These are phyloP conservation scores for Clitarchus hookeri DNA, from an alignment of 2,888 invertebrate genomes.

Conservation along the genomic window DNA sequence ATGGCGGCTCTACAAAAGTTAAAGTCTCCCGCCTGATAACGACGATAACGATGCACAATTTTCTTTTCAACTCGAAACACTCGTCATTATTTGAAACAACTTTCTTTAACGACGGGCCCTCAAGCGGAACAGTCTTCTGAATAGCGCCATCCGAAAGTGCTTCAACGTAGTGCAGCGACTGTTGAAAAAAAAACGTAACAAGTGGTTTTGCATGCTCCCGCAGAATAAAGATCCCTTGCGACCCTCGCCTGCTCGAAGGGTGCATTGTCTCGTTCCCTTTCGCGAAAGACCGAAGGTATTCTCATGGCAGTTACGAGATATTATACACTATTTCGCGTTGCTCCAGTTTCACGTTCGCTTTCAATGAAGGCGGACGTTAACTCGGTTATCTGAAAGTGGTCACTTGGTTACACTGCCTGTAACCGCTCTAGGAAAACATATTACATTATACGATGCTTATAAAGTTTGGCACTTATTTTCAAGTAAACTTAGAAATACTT, in stretches of 20 bases:
- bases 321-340: not conserved
- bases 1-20: not conserved
- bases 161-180: not conserved
- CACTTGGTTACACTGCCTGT: too few relatives aligned
- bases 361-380: not conserved
- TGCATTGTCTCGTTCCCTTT: not conserved
- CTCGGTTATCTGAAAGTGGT: too few relatives aligned
- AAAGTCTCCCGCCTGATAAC: not conserved
- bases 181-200: not conserved
- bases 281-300: not conserved
- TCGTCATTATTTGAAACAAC: not conserved
- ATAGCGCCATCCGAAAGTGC: not conserved
- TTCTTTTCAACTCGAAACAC: not conserved
- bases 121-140: not conserved
- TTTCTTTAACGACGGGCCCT: not conserved
- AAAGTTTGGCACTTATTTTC: too few relatives aligned
- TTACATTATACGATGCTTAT: too few relatives aligned
- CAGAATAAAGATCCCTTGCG: not conserved
- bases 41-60: not conserved
- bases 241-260: not conserved
- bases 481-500: too few relatives aligned
- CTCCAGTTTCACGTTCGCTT: not conserved
- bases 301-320: not conserved
- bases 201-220: not conserved
- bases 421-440: too few relatives aligned